Evolutionary conservation across 1,140 invertebrate genomes (phyloP).

Genomic region (Micrasema minimum): DNA sequence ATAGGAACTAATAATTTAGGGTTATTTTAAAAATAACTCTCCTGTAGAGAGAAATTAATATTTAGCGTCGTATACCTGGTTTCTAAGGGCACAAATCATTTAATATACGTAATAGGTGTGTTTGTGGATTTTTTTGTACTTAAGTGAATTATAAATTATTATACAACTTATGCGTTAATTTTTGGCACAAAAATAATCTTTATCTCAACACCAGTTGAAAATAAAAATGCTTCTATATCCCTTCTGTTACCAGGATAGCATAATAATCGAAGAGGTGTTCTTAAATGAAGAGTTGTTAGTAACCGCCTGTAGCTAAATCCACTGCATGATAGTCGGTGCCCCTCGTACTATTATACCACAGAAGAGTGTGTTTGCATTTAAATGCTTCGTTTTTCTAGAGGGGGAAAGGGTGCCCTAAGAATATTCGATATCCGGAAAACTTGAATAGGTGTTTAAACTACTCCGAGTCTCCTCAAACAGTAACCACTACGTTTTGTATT

Average conservation of each 20-base stretch:
- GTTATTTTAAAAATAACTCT: conserved; percentile 43
- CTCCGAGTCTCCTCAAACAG: not conserved
- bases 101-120: no score
- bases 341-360: conserved; percentile 34
- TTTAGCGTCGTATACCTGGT: conserved; percentile 28
- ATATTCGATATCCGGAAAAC: conserved; percentile 30
- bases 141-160: no score
- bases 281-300: conserved; percentile 29
- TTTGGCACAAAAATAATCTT: no score
- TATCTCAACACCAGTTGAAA: no score
- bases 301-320: conserved; percentile 14
- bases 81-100: no score
- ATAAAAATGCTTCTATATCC: no score
- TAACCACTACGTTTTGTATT: not conserved
- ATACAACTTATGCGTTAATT: no score
- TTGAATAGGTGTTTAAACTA: conserved; percentile 17
- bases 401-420: conserved; percentile 16
- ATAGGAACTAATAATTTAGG: no score
- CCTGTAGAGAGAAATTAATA: conserved; percentile 42
- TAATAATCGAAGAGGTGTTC: conserved; percentile 33
- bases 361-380: conserved; percentile 46
- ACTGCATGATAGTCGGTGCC: conserved; percentile 39
- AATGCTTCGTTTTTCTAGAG: conserved; percentile 31
- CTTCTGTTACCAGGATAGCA: not conserved
- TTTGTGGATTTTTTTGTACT: no score